Base-by-base conservation (phyloP, 2,113 vertebrate species). In the Cichladusa arquata region DNA sequence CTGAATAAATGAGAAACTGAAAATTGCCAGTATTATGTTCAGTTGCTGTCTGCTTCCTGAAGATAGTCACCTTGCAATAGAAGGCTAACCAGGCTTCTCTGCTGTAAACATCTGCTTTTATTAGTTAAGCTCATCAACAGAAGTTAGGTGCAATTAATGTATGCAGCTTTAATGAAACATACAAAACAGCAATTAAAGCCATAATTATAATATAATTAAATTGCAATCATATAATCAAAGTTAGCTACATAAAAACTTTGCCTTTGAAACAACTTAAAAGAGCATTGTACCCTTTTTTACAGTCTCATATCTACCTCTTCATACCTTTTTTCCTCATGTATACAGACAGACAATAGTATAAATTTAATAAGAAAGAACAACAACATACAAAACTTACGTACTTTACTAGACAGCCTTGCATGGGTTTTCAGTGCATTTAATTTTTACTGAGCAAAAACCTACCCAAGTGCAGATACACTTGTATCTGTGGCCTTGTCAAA, bases 171-270 rank as follows among this genome's bases (percentile, higher is more conserved):
- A 97, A 97, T 96, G 94, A 96, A 97, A 97, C 92, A 94, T 69
- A 95, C 90, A 95, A 96, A 97, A 93, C 73, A 89, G 93, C 81
- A 97, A 96, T 97, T 96, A 90, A 53, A 91, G 20, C 25, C 65
- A 89, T 96, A 96, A 97, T 96, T 96, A 96, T 91, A 88, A 95
- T 78, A 96, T 93, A 97, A 97, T 97, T 97, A 95, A 93, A 92
- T 72, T 90, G 64, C 50, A 97, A 94, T 97, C 91, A 93, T 93
- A 94, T 92, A 95, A 97, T 97, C 96, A 96, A 95, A 95, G 79
- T 72, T 84, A 92, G 80, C 79, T 87, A 45, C 71, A 69, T 92
- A 91, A 96, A 96, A 96, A 42, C 54, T 95, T 88, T 96, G 88
- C 65, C 95, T 97, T 97, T 96, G 94, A 97, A 97, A 90, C n/a